Conservation (phyloP, 2,888 invertebrate genomes). For the Pterostichus niger region DNA sequence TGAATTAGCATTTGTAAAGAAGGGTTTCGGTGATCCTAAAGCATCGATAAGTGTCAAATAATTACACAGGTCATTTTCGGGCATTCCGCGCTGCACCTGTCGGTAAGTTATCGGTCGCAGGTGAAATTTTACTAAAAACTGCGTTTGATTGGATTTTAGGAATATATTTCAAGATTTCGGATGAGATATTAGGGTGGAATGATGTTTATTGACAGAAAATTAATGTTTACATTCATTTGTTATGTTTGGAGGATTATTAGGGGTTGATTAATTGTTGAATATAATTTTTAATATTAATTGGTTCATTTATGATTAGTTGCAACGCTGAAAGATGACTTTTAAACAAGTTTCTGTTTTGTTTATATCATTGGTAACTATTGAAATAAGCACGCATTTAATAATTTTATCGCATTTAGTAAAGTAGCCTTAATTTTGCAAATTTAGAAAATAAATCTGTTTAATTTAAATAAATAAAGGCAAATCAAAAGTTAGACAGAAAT, state of each 20-base stretch:
- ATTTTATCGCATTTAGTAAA: too few relatives aligned
- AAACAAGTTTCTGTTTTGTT: too few relatives aligned
- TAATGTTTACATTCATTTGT: constrained; percentile 46
- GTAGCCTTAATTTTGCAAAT: too few relatives aligned
- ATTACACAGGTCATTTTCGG: constrained; percentile 57
- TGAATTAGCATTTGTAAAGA: constrained; percentile 60
- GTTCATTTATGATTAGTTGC: too few relatives aligned
- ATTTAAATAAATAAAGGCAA: too few relatives aligned
- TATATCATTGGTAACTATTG: too few relatives aligned
- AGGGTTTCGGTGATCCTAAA: constrained; percentile 57
- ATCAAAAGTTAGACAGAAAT: too few relatives aligned
- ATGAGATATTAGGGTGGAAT: constrained; percentile 15
- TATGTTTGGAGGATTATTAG: constrained; percentile 8
- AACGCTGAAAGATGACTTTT: too few relatives aligned
- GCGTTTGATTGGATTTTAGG: constrained; percentile 15
- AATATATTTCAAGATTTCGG: constrained; percentile 21
- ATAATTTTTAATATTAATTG: background rate
- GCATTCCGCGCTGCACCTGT: constrained; percentile 55
- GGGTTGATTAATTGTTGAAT: background rate
- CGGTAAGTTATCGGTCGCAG: constrained; percentile 54
- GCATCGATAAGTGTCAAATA: constrained; percentile 64
- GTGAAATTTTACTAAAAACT: background rate
- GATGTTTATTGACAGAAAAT: constrained; percentile 51
- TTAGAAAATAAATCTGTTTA: too few relatives aligned
- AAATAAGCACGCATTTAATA: too few relatives aligned